These are phyloP conservation scores for Periophthalmus magnuspinnatus DNA, from an alignment of 2,797 vertebrate species.

Conservation along the genomic window DNA sequence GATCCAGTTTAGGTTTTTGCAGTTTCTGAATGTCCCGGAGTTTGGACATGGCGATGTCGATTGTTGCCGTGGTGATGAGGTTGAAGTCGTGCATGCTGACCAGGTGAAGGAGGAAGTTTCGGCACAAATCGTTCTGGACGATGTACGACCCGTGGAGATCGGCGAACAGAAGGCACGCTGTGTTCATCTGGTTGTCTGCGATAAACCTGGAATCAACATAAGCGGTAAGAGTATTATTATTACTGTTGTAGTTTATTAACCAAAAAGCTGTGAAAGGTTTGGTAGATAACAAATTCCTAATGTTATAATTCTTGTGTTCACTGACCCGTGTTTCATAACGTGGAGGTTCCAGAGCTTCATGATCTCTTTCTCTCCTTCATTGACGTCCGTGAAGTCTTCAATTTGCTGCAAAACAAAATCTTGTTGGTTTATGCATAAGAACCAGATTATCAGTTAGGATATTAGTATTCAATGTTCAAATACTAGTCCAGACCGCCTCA, in stretches of 20 bases:
- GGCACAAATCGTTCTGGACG: conserved; percentile 86
- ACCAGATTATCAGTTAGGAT: too few relatives aligned
- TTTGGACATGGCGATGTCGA: conserved; percentile 89
- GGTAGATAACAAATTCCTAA: neutral
- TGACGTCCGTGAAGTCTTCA: conserved; percentile 97
- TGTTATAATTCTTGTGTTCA: too few relatives aligned
- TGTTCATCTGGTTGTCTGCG: conserved; percentile 98
- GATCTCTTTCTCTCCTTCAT: conserved; percentile 98
- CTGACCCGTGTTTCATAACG: conserved; percentile 95
- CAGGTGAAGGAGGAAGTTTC: conserved; percentile 97
- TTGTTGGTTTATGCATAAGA: too few relatives aligned
- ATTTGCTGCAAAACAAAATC: conserved; percentile 85
- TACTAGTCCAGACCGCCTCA: too few relatives aligned
- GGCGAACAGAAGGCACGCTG: conserved; percentile 91
- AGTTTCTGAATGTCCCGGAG: conserved; percentile 80
- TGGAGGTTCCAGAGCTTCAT: conserved; percentile 99
- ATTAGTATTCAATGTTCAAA: too few relatives aligned
- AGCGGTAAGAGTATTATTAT: too few relatives aligned
- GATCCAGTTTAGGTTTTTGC: conserved; percentile 19
- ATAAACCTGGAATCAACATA: conserved; percentile 83
- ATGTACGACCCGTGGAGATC: conserved; percentile 86
- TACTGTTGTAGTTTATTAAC: too few relatives aligned
- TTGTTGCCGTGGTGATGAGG: conserved; percentile 90
- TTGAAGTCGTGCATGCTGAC: conserved; percentile 99
- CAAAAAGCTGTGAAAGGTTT: neutral